These are phyloP conservation scores for Gymnothorax javanicus DNA, from an alignment of 2,797 vertebrate genomes.

Conservation along the genomic window DNA sequence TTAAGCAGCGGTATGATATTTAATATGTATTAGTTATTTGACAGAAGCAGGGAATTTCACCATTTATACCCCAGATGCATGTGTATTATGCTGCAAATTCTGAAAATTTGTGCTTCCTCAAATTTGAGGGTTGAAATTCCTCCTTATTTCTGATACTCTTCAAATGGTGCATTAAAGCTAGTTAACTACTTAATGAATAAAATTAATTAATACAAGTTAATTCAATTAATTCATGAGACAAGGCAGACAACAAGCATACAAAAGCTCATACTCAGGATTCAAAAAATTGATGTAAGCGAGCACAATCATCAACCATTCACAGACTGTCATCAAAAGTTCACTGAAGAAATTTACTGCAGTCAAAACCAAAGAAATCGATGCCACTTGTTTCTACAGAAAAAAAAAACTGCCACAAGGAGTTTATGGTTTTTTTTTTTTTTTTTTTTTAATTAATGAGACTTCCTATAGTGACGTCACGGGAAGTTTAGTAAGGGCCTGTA, in stretches of 20 bases:
- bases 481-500: background rate
- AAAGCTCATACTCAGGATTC: background rate
- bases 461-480: background rate
- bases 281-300: background rate
- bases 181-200: background rate
- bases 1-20: too few species aligned
- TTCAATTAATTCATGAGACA: too few species aligned
- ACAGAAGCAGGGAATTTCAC: slow-evolving; percentile 24
- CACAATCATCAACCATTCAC: background rate
- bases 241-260: background rate
- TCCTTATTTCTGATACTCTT: background rate
- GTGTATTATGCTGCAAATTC: background rate
- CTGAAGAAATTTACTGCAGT: background rate
- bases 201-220: too few species aligned
- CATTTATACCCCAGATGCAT: slow-evolving; percentile 34
- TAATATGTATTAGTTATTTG: background rate
- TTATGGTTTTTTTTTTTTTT: background rate
- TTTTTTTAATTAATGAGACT: background rate
- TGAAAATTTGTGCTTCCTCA: background rate
- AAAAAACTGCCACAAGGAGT: background rate
- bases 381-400: background rate
- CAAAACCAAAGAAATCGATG: background rate
- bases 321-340: background rate
- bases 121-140: background rate
- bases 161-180: background rate